These are phyloP conservation scores for Rallus crepitans DNA, from an alignment of 2,797 vertebrate species.

Conservation along the genomic window DNA sequence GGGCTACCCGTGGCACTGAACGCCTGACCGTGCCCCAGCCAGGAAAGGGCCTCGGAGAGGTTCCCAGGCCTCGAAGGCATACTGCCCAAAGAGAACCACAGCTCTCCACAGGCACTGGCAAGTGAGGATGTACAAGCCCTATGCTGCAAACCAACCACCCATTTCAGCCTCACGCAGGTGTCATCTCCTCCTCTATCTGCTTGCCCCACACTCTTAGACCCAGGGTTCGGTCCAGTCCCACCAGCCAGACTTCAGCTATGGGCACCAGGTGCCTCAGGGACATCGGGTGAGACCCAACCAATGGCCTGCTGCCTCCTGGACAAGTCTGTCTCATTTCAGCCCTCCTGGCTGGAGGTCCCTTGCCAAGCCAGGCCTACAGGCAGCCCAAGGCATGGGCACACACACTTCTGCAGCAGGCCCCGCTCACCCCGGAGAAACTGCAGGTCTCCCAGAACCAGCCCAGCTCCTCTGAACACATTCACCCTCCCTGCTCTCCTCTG, in stretches of 20 bases:
- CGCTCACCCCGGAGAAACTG: fast-evolving
- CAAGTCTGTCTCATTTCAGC: neutral
- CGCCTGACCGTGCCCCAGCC: neutral
- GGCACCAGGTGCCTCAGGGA: fast-evolving
- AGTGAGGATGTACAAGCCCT: neutral
- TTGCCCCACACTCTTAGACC: neutral
- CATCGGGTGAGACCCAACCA: neutral
- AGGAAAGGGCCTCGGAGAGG: neutral
- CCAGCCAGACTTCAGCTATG: fast-evolving
- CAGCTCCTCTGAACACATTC: neutral
- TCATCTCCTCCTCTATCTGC: neutral
- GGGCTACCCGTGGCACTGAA: neutral
- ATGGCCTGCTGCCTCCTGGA: too few relatives aligned
- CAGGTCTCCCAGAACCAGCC: neutral
- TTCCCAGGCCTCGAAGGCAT: fast-evolving
- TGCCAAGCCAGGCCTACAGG: fast-evolving
- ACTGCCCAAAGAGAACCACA: neutral
- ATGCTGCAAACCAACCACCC: fast-evolving
- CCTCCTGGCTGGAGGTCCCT: neutral
- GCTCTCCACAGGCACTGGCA: neutral
- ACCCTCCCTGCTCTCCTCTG: neutral
- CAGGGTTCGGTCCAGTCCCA: neutral
- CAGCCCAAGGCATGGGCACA: neutral
- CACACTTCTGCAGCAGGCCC: neutral
- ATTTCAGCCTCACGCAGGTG: neutral